Evolutionary conservation across 2,888 invertebrate genomes (phyloP), one percentile per base, ranked within the genome.

Genomic region (Ophion ventricosus): DNA sequence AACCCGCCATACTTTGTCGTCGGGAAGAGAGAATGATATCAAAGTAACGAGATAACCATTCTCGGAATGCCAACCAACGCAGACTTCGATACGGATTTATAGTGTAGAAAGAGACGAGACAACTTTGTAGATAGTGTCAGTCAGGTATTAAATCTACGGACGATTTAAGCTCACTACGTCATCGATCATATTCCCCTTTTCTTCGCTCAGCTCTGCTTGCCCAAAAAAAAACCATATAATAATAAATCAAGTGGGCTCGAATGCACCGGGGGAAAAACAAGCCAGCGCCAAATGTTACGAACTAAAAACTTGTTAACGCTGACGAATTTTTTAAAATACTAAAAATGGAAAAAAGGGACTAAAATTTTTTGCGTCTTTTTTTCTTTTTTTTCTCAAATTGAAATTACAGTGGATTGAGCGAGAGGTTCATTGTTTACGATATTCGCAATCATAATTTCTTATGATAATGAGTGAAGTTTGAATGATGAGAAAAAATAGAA

Each of bases 41-140:
- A 80, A 63, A 64, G 69, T 74, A 77, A 70, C 77, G 78, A 78
- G 84, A 84, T 81, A 84, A 76, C 77, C 74, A 81, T 81, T 84
- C 78, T 69, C 29, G 74, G 84, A 81, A 84, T 78, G 80, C 59
- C 40, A 11, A 66, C 59, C 35, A 23, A 64, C 70, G 57, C 64
- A 64, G 63, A 74, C 74, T 74, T 69, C 40, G 67, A 66, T 69
- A 64, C 26, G 63, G 14, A 64, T 35, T 54, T 64, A 72, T 29
- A 81, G 66, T 26, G 11, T 25, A 75, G 20, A 54, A 26, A 56
- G 25, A 61, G 26, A 69, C 49, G 29, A 56, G 69, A 67, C 20
- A 40, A 20, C 29, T 49, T 35, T 7, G n/a, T 23, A 72, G 66
- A 35, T 35, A 57, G 49, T 49, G 57, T 72, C 72, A 57, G 25